A percentile compares a stretch with the other conserved stretches of the same genome.
Evolutionary conservation across 2,888 invertebrate species (phyloP).

Genomic region (Macrophya annulata): DNA sequence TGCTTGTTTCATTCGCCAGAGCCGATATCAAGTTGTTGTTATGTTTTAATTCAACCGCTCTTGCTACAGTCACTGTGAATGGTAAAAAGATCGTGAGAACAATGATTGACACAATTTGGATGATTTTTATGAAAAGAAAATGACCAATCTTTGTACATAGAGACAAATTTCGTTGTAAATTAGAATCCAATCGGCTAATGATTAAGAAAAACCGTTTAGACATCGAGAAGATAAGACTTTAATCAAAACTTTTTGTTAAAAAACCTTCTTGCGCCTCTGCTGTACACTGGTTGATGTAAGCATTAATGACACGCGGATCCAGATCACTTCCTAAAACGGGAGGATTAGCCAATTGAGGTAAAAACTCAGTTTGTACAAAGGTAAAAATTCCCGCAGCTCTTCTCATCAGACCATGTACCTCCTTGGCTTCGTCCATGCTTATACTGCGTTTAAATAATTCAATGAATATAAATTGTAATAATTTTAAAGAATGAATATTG

Average conservation of each 20-base stretch:
- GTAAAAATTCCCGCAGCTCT: conserved; percentile 84
- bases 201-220: not conserved
- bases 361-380: conserved; percentile 80
- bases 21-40: conserved; percentile 82
- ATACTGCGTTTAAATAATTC: conserved; percentile 68
- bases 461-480: not conserved
- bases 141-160: not conserved
- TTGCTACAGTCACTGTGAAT: conserved; percentile 82
- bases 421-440: conserved; percentile 84
- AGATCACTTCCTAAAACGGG: conserved; percentile 81
- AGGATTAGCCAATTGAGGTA: conserved; percentile 75
- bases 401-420: conserved; percentile 83
- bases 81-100: conserved; percentile 65
- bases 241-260: conserved; percentile 66
- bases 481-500: not conserved
- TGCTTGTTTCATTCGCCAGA: conserved; percentile 83
- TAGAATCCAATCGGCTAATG: no score
- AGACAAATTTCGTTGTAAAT: not conserved
- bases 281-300: conserved; percentile 84
- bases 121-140: not conserved
- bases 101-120: not conserved
- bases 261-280: conserved; percentile 85
- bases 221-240: not conserved
- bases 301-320: conserved; percentile 82
- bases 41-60: conserved; percentile 85